Percentiles rank a stretch among this genome's conserved stretches.
Conservation (phyloP, 1,140 invertebrate species). For the Theocolax elegans region DNA sequence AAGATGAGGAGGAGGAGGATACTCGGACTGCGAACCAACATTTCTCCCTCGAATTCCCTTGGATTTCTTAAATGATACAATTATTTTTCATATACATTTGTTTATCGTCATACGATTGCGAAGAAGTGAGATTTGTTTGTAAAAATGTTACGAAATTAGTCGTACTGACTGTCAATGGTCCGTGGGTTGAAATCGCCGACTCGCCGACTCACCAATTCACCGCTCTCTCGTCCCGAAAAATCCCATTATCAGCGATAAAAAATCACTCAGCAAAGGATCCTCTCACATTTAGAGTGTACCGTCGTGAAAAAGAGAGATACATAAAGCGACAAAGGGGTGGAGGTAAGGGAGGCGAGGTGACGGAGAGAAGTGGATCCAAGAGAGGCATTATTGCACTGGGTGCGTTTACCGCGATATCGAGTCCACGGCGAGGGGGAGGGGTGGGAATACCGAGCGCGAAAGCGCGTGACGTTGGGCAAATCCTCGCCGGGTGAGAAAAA, state of each 20-base stretch:
- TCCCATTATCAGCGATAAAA: neutral
- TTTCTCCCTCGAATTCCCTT: too few species aligned
- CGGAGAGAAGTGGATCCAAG: constrained; percentile 46
- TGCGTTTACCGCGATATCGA: constrained; percentile 51
- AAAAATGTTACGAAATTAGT: too few species aligned
- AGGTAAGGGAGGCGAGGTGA: constrained; percentile 15
- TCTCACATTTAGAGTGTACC: neutral
- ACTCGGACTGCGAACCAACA: too few species aligned
- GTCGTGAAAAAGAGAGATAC: neutral
- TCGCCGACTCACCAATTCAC: too few species aligned
- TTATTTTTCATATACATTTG: too few species aligned
- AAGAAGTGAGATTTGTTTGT: too few species aligned
- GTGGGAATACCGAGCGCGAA: constrained; percentile 47
- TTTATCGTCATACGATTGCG: too few species aligned
- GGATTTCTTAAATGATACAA: too few species aligned
- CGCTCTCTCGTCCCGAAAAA: too few species aligned
- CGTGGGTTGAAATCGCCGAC: too few species aligned
- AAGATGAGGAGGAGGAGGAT: neutral
- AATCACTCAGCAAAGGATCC: neutral
- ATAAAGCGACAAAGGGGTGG: neutral
- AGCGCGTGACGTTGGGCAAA: constrained; percentile 48
- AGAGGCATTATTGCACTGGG: constrained; percentile 39
- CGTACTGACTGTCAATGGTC: too few species aligned
- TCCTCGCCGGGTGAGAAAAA: constrained; percentile 62
- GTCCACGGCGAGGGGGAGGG: constrained; percentile 40